Evolutionary conservation across 2,888 invertebrate species (phyloP).

Genomic region (Sympetrum striolatum): DNA sequence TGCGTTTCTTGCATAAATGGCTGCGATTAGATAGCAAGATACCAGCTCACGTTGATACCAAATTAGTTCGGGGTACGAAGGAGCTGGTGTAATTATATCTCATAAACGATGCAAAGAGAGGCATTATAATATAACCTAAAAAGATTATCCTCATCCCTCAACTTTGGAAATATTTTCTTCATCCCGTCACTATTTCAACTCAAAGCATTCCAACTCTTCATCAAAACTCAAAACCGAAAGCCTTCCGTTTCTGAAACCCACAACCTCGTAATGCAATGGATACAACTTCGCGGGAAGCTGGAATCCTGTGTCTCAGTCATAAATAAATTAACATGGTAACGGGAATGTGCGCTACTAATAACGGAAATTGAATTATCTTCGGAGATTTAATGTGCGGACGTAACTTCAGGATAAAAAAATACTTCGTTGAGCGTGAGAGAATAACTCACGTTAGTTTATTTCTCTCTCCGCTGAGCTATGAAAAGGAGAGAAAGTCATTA

Average conservation of each 20-base stretch:
- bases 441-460: slow-evolving; percentile 27
- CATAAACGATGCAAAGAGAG: no score
- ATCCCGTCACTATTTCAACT: neutral
- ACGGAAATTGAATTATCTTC: slow-evolving; percentile 37
- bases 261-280: slow-evolving; percentile 25
- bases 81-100: no score
- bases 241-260: neutral
- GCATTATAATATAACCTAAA: no score
- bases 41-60: no score
- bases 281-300: neutral
- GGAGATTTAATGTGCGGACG: slow-evolving; percentile 20
- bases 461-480: slow-evolving; percentile 1
- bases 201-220: neutral
- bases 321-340: slow-evolving; percentile 36
- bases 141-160: no score
- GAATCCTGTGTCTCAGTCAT: slow-evolving; percentile 11
- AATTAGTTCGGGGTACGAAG: no score
- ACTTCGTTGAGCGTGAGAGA: slow-evolving; percentile 4
- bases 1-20: no score
- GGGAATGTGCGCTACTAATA: slow-evolving; percentile 29
- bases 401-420: neutral
- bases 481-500: slow-evolving; percentile 22
- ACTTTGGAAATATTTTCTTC: neutral
- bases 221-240: neutral
- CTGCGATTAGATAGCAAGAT: no score